phyloP scores from a whole-genome alignment of 2,888 invertebrate genomes.

The Alcis repandata region DNA sequence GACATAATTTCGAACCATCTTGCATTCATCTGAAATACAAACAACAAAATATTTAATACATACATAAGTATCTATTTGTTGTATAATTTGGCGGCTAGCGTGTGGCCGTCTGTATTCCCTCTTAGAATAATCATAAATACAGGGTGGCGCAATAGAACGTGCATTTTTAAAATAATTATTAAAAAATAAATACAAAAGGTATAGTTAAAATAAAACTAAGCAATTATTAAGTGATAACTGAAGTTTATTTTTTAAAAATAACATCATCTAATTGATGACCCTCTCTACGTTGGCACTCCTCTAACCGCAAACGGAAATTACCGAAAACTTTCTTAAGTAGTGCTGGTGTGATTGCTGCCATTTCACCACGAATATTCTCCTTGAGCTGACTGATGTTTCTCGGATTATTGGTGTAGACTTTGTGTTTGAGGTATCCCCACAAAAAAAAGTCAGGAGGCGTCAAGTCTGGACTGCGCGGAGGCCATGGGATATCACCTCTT shows the following conservation, averaged over 20 bases:
- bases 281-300: not conserved
- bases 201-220: conserved; percentile 1
- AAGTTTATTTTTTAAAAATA: conserved; percentile 6
- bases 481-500: too few relatives aligned
- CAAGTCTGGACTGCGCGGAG: too few relatives aligned
- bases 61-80: too few relatives aligned
- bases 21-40: too few relatives aligned
- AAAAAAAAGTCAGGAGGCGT: not conserved
- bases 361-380: too few relatives aligned
- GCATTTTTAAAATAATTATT: not conserved
- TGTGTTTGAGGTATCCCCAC: not conserved
- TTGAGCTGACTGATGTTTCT: too few relatives aligned
- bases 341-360: too few relatives aligned
- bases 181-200: conserved; percentile 3
- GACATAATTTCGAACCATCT: too few relatives aligned
- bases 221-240: conserved; percentile 1
- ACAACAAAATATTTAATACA: too few relatives aligned
- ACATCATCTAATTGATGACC: not conserved
- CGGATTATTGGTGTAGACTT: not conserved
- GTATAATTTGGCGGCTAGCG: too few relatives aligned
- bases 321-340: not conserved
- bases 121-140: too few relatives aligned
- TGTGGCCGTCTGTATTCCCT: too few relatives aligned
- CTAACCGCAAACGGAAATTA: not conserved
- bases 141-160: conserved; percentile 3